Percentiles rank a stretch among this genome's conserved stretches.
Evolutionary conservation across 2,888 invertebrate species (phyloP).

Genomic region (Ennomos fuscantarius): DNA sequence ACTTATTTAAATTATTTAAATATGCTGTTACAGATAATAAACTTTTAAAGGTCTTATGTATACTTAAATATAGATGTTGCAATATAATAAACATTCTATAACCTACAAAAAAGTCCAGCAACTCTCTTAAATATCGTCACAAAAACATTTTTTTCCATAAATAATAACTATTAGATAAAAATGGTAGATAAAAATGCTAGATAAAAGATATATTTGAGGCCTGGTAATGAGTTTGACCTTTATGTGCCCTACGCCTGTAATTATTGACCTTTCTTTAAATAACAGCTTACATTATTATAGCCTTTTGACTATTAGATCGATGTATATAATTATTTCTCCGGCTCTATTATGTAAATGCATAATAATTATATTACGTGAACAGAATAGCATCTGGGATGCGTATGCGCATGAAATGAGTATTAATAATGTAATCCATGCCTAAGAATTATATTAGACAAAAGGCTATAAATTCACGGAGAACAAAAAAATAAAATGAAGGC

Average conservation of each 20-base stretch:
- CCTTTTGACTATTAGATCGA: conserved; percentile 24
- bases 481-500: no score
- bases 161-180: neutral
- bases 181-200: conserved; percentile 1
- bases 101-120: neutral
- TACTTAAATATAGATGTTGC: no score
- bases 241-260: conserved; percentile 17
- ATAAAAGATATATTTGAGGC: conserved; percentile 12
- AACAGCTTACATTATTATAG: conserved; percentile 20
- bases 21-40: no score
- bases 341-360: conserved; percentile 22
- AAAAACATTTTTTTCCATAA: conserved; percentile 3
- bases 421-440: neutral
- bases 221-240: conserved; percentile 24
- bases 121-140: conserved; percentile 18
- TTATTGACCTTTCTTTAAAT: conserved; percentile 30
- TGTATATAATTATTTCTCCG: conserved; percentile 27
- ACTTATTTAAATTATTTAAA: no score
- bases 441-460: neutral
- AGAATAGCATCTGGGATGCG: conserved; percentile 11
- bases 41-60: no score
- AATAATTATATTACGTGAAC: conserved; percentile 15
- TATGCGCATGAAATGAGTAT: conserved; percentile 11
- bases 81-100: neutral
- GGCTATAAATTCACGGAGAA: no score